phyloP scores from a whole-genome alignment of 2,888 invertebrate species.

The Sarcophaga variegata region DNA sequence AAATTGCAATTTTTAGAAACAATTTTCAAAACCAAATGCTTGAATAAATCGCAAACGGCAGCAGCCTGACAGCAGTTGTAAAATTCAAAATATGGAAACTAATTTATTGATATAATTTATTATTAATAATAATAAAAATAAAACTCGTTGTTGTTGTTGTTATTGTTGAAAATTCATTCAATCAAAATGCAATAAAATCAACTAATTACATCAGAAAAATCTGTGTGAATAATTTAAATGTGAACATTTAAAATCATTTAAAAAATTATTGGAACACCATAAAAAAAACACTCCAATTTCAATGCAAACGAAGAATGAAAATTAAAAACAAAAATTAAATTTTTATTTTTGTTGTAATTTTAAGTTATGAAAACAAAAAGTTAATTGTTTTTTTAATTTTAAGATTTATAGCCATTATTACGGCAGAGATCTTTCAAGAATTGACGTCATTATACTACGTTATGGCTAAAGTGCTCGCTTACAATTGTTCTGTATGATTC shows the following conservation, averaged over 20 bases:
- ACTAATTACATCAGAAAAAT: slow-evolving; percentile 73
- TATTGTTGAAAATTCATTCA: slow-evolving; percentile 40
- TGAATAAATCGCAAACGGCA: not conserved
- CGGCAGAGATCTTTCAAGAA: not conserved
- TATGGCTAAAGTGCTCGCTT: not conserved
- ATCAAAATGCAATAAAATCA: slow-evolving; percentile 71
- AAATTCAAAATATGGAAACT: slow-evolving; percentile 14
- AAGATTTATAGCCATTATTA: slow-evolving; percentile 20
- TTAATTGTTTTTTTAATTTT: not conserved
- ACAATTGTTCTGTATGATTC: not conserved
- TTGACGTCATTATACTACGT: slow-evolving; percentile 6
- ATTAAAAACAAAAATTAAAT: not conserved
- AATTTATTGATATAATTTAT: slow-evolving; percentile 59
- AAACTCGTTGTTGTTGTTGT: slow-evolving; percentile 15
- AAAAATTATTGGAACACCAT: not conserved
- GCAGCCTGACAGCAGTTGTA: slow-evolving; percentile 19
- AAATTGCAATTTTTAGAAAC: slow-evolving; percentile 28
- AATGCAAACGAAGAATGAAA: not conserved
- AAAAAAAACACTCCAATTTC: not conserved
- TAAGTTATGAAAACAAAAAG: not conserved
- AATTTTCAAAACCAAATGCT: not conserved
- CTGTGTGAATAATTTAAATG: slow-evolving; percentile 35
- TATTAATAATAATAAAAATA: slow-evolving; percentile 34
- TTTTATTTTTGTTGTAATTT: too few species aligned
- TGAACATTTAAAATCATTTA: slow-evolving; percentile 15